Base-by-base conservation (phyloP, 2,888 invertebrate genomes). In the Cephus pygmeus region DNA sequence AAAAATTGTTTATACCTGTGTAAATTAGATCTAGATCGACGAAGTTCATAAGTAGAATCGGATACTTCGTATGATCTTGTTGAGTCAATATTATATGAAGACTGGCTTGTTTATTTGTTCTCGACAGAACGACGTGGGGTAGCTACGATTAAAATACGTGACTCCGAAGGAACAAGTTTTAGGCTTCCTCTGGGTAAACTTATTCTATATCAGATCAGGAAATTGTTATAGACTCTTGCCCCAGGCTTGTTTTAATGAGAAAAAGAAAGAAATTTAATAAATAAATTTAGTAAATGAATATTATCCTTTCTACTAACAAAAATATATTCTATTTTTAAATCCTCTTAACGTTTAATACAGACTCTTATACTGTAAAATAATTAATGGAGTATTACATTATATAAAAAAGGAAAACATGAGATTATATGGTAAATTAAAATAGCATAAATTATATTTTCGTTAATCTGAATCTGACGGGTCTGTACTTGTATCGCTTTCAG, bases 381-480 rank as follows among this genome's bases (percentile, higher is more conserved):
- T 56, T 23, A 56, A 6, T 56, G 23, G 56, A 56, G 1, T 9
- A 56, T 56, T 56, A 56, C 23, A 56, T 56, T 0, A 56, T 56
- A 56, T 9, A 56, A 23, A 9, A 9, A 56, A 56, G 1, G 56
- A 23, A 23, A 23, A 23, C 6, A 23, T 56, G 56, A 56, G 23
- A 56, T 56, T 56, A 56, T 56, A 56, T 56, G 23, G 23, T 56
- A 56, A 23, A 56, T 56, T 56, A 23, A 56, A 9, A 56, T 56
- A 23, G 23, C 23, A 56, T 23, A 23, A 2, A 56, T 56, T 56
- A 9, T 23, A 56, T 56, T 56, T 31, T 76, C 56, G 33, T 85
- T 82, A 83, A 83, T 87, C 85, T 30, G 84, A 86, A 79, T 85
- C 85, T 4, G 85, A 85, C 33, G 83, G 84, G 80, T 87, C 87